Conservation (phyloP, 30 jellyfish, hydroid and myxozoan genomes). For the Haliclystus octoradiatus region DNA sequence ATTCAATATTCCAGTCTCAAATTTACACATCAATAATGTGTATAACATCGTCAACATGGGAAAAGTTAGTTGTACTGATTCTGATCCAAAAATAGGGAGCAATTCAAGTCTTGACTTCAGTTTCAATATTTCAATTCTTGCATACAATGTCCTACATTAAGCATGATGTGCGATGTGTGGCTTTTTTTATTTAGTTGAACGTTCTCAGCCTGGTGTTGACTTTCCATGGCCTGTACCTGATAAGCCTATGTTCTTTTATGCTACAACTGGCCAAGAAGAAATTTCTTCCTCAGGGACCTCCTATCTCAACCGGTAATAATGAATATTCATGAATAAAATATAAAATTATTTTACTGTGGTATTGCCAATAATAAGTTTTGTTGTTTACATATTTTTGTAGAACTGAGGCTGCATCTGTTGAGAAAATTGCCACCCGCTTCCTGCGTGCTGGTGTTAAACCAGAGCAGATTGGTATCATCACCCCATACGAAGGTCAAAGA, state of each 20-base stretch:
- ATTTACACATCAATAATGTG: too few relatives aligned
- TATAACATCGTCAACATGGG: too few relatives aligned
- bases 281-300: conserved; percentile 99
- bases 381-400: conserved; percentile 14
- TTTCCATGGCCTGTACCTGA: conserved; percentile 99
- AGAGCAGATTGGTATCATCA: conserved; percentile 93
- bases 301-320: conserved; percentile 75
- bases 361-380: neutral
- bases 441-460: conserved; percentile 97
- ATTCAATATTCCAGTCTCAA: too few relatives aligned
- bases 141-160: neutral
- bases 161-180: neutral
- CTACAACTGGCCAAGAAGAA: conserved; percentile 98
- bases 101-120: neutral
- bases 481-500: conserved; percentile 99
- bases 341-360: neutral
- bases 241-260: conserved; percentile 97
- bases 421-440: conserved; percentile 94
- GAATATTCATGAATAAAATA: neutral
- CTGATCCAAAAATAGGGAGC: neutral
- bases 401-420: conserved; percentile 98
- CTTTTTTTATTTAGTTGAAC: conserved; percentile 48
- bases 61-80: neutral
- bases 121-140: neutral
- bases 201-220: conserved; percentile 93